phyloP scores from a whole-genome alignment of 2,888 invertebrate genomes.

The Microchrysa polita region DNA sequence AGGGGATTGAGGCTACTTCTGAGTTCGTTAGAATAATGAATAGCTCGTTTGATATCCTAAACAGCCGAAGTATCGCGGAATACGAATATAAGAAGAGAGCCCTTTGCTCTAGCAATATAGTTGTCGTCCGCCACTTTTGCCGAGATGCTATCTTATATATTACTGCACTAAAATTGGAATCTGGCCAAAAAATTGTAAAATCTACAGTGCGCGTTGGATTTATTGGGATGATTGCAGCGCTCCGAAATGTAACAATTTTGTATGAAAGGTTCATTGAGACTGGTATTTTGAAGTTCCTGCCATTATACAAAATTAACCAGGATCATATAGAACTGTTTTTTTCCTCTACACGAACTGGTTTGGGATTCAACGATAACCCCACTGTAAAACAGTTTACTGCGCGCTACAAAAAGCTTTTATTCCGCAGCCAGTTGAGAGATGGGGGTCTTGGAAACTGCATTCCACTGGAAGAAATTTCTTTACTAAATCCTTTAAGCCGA shows the following conservation, averaged over 20 bases:
- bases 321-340: too few species aligned
- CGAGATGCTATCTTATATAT: conserved; percentile 27
- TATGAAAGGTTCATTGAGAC: conserved; percentile 15
- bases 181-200: background rate
- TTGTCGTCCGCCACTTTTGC: background rate
- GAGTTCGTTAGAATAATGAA: too few species aligned
- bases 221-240: conserved; percentile 9
- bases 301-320: conserved; percentile 26
- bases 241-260: conserved; percentile 1
- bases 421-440: background rate
- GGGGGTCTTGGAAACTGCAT: background rate
- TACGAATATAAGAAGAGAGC: background rate
- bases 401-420: background rate
- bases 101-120: background rate
- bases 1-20: too few species aligned
- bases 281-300: conserved; percentile 2
- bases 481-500: too few species aligned
- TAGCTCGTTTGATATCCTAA: too few species aligned
- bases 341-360: background rate
- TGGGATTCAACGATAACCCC: background rate
- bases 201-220: background rate
- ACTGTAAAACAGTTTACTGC: background rate
- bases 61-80: background rate
- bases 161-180: background rate
- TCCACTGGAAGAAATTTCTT: background rate